Conservation (phyloP, 2,113 vertebrate species). For the Rhineura floridana region DNA sequence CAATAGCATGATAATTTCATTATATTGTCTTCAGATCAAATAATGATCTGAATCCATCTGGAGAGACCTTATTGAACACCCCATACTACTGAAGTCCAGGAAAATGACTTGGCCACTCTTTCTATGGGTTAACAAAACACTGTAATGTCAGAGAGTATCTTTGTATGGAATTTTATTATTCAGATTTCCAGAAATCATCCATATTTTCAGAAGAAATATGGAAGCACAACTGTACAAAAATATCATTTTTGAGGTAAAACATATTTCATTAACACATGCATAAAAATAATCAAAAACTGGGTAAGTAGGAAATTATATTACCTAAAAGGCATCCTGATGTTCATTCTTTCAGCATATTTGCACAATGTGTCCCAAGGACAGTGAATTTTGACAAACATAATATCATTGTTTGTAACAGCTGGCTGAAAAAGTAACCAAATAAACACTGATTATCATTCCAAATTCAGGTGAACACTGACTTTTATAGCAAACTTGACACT, state of each 20-base stretch:
- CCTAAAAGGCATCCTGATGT: constrained; percentile 99
- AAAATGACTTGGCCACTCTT: too few species aligned
- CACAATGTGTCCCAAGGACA: constrained; percentile 95
- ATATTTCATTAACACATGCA: neutral
- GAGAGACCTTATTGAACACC: neutral
- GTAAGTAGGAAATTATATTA: constrained; percentile 66
- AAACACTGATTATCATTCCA: constrained; percentile 32
- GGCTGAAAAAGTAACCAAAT: constrained; percentile 75
- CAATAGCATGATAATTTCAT: neutral
- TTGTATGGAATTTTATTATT: neutral
- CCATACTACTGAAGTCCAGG: too few species aligned
- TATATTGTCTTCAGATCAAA: neutral
- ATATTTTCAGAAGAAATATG: neutral
- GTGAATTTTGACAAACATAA: constrained; percentile 98
- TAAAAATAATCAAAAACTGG: neutral
- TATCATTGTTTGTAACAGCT: constrained; percentile 93
- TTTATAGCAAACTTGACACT: neutral
- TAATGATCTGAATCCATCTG: neutral
- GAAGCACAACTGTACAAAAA: neutral
- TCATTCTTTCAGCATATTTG: constrained; percentile 98
- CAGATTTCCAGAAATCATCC: neutral
- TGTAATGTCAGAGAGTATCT: too few species aligned
- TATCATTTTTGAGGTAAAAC: neutral
- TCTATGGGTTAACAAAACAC: neutral
- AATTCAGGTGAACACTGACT: neutral